Percentiles rank a stretch among this genome's conserved stretches.
These are phyloP conservation scores for Aurelia sp. DNA, from an alignment of 30 jellyfish, hydroid and myxozoan species.

Conservation along the genomic window DNA sequence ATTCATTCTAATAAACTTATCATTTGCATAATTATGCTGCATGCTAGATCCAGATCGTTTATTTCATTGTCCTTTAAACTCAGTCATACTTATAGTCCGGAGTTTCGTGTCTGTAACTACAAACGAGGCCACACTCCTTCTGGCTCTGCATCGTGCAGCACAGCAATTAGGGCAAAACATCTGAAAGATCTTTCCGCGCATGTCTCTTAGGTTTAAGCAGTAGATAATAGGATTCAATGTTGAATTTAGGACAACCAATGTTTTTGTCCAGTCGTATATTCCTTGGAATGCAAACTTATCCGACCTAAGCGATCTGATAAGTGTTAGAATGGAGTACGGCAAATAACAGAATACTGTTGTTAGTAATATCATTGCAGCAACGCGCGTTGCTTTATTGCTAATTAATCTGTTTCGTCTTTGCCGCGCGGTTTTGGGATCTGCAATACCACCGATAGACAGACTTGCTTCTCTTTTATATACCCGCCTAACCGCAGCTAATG, in stretches of 20 bases:
- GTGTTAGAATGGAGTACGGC: constrained; percentile 52
- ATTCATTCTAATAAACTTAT: too few species aligned
- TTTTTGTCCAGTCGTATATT: constrained; percentile 66
- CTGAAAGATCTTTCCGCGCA: constrained; percentile 40
- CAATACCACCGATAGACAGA: not conserved
- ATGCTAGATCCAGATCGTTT: too few species aligned
- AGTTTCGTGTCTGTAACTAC: too few species aligned
- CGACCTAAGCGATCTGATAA: constrained; percentile 21
- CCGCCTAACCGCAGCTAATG: constrained; percentile 21
- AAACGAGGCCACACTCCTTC: too few species aligned
- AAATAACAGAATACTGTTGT: constrained; percentile 29
- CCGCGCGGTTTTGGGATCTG: not conserved
- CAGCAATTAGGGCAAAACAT: too few species aligned
- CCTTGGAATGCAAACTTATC: constrained; percentile 33
- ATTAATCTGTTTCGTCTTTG: constrained; percentile 5
- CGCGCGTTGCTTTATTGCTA: constrained; percentile 55
- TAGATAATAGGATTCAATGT: constrained; percentile 59
- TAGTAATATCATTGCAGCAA: constrained; percentile 29
- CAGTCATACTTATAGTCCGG: too few species aligned
- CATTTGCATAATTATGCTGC: too few species aligned
- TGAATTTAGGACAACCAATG: constrained; percentile 50
- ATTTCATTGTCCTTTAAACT: too few species aligned
- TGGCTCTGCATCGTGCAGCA: too few species aligned
- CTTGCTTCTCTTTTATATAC: constrained; percentile 18
- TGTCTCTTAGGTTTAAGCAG: constrained; percentile 33